Base-by-base conservation (phyloP, 2,113 vertebrate species). In the Bolborhynchus lineola region DNA sequence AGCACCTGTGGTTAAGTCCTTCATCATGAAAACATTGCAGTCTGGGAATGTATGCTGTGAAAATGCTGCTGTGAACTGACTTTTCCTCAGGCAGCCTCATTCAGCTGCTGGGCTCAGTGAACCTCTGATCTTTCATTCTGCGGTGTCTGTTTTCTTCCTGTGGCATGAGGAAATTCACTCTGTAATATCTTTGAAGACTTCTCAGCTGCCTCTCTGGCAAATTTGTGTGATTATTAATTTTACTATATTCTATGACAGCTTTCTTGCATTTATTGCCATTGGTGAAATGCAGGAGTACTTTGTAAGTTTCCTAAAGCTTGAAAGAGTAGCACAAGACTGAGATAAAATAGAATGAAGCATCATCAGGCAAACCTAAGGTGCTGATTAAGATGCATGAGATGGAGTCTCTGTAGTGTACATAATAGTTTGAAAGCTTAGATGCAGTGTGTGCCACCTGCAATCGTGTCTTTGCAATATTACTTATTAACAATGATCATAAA, bases 341-440 rank as follows among this genome's bases (percentile, higher is more conserved):
- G 25, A 71, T 50, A 88, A 81, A 93, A 86, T 4, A 31, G 37
- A 85, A 90, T 31, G 17, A 64, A 77, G 26, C 29, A 83, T 86
- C 60, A 90, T 60, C 68, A 92, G 60, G 39, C 46, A 83, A 90
- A 83, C 53, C 26, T 59, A 86, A 83, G 75, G 18, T 83, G 82
- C 82, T 92, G 92, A 93, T 90, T 81, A 96, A 92, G 92, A 90
- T 63, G 77, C 0, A 83, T 69, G 50, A 86, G 64, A 87, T 64
- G 90, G 85, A 92, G 46, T 93, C 75, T 94, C 42, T 95, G 87
- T 93, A 96, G 75, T 93, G 94, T 95, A 94, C 90, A 78, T 94
- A 96, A 97, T 75, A 92, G 82, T 81, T 92, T 97, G 93, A 96
- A 96, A 97, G 93, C 95, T 77, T 86, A 86, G 85, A 90, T 83